Percentiles rank a stretch among this genome's conserved stretches.
Conservation (phyloP, 2,113 vertebrate genomes). For the Carlito syrichta region DNA sequence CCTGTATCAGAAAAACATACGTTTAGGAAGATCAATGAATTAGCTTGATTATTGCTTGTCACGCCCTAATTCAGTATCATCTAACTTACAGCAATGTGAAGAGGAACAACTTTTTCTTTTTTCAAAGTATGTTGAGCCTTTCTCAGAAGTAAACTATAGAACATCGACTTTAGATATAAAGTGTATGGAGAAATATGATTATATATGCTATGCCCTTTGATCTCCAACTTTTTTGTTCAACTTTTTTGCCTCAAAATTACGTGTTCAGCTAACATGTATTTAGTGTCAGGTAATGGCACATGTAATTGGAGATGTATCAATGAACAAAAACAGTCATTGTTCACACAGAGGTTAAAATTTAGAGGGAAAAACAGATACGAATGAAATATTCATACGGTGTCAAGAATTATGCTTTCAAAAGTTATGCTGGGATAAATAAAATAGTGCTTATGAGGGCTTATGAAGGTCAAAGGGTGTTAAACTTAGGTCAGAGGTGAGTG, state of each 20-base stretch:
- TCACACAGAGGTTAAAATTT: background rate
- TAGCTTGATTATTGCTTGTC: background rate
- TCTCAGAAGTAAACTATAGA: background rate
- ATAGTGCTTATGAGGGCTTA: background rate
- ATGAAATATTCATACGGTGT: background rate
- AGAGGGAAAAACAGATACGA: background rate
- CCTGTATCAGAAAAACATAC: background rate
- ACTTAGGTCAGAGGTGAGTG: background rate
- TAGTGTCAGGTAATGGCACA: background rate
- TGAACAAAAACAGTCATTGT: background rate
- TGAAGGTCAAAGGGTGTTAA: background rate
- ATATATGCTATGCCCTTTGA: background rate
- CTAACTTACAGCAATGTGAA: background rate
- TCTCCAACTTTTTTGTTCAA: background rate
- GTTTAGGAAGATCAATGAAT: background rate
- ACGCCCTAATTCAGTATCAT: background rate
- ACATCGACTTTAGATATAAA: background rate
- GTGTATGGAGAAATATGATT: constrained; percentile 32
- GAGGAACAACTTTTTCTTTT: background rate
- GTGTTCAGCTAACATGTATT: constrained; percentile 22
- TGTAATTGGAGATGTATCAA: background rate
- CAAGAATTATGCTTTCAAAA: background rate
- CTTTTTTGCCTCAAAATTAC: constrained; percentile 26
- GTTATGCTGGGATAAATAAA: rapidly evolving
- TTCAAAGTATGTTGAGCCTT: background rate